These are phyloP conservation scores for Hylyphantes graminicola DNA, from an alignment of 1,140 invertebrate species.

Conservation along the genomic window DNA sequence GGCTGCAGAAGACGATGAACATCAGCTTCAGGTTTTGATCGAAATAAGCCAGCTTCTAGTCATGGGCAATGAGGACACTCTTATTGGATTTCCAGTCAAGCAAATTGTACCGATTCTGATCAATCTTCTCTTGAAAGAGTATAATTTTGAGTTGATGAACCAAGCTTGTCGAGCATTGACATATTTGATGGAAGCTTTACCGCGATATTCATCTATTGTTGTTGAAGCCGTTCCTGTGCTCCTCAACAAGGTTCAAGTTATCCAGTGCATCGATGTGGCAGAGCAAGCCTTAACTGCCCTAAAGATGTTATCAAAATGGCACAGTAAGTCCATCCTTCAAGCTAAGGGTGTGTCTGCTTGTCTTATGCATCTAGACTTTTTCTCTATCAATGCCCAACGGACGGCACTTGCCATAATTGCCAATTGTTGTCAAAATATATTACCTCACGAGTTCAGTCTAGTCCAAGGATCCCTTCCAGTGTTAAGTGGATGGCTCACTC, in stretches of 20 bases:
- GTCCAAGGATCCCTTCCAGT: constrained; percentile 89
- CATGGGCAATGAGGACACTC: constrained; percentile 99
- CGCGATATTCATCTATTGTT: constrained; percentile 95
- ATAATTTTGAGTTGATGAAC: constrained; percentile 99
- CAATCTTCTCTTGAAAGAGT: constrained; percentile 87
- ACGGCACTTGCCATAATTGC: constrained; percentile 94
- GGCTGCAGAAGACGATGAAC: constrained; percentile 92
- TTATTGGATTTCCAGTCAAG: constrained; percentile 97
- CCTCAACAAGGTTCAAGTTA: constrained; percentile 93
- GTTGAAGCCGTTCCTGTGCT: constrained; percentile 97
- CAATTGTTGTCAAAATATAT: constrained; percentile 95
- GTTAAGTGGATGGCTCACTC: constrained; percentile 85
- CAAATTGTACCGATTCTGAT: constrained; percentile 97
- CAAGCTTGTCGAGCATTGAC: constrained; percentile 97
- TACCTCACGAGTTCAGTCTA: constrained; percentile 91
- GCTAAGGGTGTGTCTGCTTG: constrained; percentile 94
- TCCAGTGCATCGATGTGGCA: constrained; percentile 99
- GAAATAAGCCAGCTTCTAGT: constrained; percentile 99
- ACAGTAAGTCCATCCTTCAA: constrained; percentile 95
- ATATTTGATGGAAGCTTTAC: constrained; percentile 99
- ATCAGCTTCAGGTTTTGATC: constrained; percentile 96
- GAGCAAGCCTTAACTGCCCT: constrained; percentile 96
- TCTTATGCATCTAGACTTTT: constrained; percentile 96
- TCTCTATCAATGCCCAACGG: constrained; percentile 94
- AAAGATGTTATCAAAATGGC: constrained; percentile 93